These are phyloP conservation scores for Ceyx erithaca DNA, from an alignment of 2,797 vertebrate species.

Conservation along the genomic window DNA sequence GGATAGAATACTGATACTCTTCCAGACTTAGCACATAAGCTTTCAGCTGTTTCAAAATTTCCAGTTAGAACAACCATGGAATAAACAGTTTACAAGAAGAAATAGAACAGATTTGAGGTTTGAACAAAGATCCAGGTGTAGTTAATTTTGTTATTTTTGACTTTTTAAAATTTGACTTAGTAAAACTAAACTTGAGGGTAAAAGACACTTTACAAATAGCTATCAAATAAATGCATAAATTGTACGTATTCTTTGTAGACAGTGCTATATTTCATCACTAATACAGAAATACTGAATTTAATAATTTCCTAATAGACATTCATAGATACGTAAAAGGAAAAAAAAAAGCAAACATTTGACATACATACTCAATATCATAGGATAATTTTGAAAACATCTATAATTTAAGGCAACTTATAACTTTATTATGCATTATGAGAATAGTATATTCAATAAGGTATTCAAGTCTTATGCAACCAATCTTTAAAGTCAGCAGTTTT, in stretches of 20 bases:
- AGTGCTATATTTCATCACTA: background rate
- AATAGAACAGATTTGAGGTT: background rate
- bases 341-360: background rate
- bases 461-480: background rate
- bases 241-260: background rate
- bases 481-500: background rate
- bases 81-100: background rate
- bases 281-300: background rate
- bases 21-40: background rate
- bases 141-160: background rate
- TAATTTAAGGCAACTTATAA: background rate
- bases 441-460: background rate
- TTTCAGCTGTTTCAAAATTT: background rate
- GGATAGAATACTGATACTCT: background rate
- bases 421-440: background rate
- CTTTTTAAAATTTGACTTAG: background rate
- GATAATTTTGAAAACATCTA: background rate
- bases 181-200: background rate
- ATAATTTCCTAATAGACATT: background rate
- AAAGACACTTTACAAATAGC: background rate
- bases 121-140: background rate
- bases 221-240: background rate
- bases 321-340: background rate
- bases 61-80: background rate
- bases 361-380: background rate